These are phyloP conservation scores for Sinosuthora webbiana DNA, from an alignment of 2,113 vertebrate species.

Conservation along the genomic window DNA sequence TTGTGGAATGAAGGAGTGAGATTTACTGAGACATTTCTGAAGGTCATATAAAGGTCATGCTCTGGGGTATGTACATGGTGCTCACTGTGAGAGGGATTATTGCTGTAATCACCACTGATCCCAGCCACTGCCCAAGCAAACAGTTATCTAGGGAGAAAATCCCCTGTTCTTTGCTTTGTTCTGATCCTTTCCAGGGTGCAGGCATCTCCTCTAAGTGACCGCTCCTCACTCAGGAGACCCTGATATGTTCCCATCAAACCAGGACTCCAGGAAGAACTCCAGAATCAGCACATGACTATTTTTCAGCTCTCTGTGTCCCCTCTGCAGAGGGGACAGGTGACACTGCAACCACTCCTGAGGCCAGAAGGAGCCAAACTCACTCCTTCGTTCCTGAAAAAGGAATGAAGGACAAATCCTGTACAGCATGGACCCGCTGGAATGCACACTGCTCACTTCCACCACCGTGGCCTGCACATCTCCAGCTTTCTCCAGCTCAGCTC, in stretches of 20 bases:
- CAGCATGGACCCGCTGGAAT: accelerated
- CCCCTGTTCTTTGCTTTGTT: background rate
- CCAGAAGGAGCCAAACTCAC: background rate
- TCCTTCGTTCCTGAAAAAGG: background rate
- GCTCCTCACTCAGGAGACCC: background rate
- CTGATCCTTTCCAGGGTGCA: background rate
- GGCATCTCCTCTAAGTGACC: background rate
- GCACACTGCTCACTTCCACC: background rate
- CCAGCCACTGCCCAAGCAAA: background rate
- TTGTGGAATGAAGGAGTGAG: background rate
- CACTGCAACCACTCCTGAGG: background rate
- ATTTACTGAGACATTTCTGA: background rate
- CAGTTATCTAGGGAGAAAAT: background rate
- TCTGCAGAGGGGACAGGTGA: background rate
- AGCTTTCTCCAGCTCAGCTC: background rate
- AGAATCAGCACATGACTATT: background rate
- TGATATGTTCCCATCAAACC: background rate
- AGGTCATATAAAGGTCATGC: background rate
- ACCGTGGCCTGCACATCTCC: background rate
- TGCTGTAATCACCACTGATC: conserved; percentile 1
- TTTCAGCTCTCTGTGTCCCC: background rate
- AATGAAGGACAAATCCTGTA: background rate
- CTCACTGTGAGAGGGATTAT: background rate
- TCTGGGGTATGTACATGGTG: background rate
- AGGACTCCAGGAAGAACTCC: background rate